A percentile compares a stretch with the other conserved stretches of the same genome.
Conservation (phyloP, 2,797 vertebrate species). For the Crax fasciolata region DNA sequence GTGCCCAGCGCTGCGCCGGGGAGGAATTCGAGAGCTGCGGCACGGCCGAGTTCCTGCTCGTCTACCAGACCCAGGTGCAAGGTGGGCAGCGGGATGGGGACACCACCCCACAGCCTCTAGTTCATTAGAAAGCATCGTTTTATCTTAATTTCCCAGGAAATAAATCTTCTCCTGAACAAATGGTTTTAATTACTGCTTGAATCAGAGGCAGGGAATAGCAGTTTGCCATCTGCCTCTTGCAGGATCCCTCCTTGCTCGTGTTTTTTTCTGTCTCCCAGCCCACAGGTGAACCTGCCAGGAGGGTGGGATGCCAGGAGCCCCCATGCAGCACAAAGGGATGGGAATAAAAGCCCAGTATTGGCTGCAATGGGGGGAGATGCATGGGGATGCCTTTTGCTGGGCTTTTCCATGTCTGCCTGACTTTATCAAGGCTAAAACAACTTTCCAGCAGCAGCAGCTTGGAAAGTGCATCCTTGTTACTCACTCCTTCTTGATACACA, state of each 20-base stretch:
- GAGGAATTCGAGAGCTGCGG: slow-evolving; percentile 97
- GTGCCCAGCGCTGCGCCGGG: slow-evolving; percentile 88
- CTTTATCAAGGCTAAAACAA: not conserved
- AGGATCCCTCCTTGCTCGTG: not conserved
- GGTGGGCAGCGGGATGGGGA: slow-evolving; percentile 80
- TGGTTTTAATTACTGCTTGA: not conserved
- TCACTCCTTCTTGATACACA: not conserved
- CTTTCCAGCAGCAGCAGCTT: not conserved
- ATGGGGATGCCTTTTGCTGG: no score
- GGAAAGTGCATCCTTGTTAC: not conserved
- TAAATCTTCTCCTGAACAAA: not conserved
- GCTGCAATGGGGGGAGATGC: not conserved
- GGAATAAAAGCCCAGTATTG: not conserved
- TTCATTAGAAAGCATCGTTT: not conserved
- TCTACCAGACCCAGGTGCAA: slow-evolving; percentile 98
- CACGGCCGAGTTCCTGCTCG: slow-evolving; percentile 90
- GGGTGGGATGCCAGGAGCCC: no score
- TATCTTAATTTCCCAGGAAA: not conserved
- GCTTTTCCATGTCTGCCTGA: no score
- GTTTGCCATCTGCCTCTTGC: not conserved
- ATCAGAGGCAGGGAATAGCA: not conserved
- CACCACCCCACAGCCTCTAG: not conserved
- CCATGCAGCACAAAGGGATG: not conserved
- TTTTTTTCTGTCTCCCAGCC: not conserved
- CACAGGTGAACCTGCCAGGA: not conserved